A percentile compares a stretch with the other conserved stretches of the same genome.
phyloP scores from a whole-genome alignment of 2,797 vertebrate genomes.

The Enteromius anoplus region DNA sequence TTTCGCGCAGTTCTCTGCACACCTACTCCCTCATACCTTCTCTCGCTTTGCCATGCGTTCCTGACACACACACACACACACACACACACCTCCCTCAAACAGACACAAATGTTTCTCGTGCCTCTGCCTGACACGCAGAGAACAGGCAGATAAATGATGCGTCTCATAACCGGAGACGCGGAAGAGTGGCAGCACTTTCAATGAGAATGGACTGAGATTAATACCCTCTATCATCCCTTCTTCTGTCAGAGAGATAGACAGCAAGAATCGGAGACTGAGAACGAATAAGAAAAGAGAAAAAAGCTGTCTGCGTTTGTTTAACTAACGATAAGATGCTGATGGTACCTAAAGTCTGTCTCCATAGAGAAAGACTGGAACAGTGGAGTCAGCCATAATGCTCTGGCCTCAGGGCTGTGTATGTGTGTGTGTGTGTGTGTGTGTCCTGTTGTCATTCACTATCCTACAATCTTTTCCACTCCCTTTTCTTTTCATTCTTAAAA shows the following conservation, averaged over 20 bases:
- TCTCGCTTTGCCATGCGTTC: not conserved
- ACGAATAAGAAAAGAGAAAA: not conserved
- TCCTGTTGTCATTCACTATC: conserved; percentile 17
- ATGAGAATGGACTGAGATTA: conserved; percentile 48
- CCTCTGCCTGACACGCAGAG: conserved; percentile 59
- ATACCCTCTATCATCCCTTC: conserved; percentile 38
- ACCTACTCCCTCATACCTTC: conserved; percentile 15
- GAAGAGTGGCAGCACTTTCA: conserved; percentile 32
- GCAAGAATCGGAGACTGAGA: not conserved
- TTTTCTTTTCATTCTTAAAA: not conserved
- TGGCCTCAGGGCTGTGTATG: not conserved
- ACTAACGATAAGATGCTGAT: conserved; percentile 37
- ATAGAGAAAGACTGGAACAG: conserved; percentile 28
- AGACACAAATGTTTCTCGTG: conserved; percentile 64
- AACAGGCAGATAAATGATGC: conserved; percentile 31
- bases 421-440: conserved; percentile 4
- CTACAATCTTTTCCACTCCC: conserved; percentile 8
- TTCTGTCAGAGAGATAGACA: conserved; percentile 40
- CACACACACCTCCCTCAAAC: conserved; percentile 21
- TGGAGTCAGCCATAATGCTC: conserved; percentile 35
- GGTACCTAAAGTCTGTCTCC: conserved; percentile 33
- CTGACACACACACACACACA: not conserved
- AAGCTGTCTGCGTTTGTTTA: conserved; percentile 21
- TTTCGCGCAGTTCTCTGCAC: conserved; percentile 18
- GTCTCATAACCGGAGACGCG: conserved; percentile 43